phyloP scores from a whole-genome alignment of 1,140 invertebrate genomes.

The Oreohelix idahoensis region DNA sequence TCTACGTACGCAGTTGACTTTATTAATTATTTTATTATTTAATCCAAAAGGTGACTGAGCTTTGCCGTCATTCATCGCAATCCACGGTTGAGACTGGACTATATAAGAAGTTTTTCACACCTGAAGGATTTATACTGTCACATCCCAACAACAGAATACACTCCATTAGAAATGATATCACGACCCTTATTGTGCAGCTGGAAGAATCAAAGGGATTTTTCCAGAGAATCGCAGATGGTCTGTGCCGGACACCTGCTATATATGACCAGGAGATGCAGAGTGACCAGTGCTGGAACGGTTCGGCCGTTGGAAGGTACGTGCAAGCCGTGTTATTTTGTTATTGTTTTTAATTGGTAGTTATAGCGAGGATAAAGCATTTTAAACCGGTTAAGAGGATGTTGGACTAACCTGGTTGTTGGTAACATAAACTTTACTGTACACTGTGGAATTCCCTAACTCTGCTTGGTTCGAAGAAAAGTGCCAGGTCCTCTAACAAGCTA shows the following conservation, averaged over 20 bases:
- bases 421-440: no score
- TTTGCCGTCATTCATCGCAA: neutral
- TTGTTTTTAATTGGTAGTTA: no score
- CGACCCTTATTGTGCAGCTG: neutral
- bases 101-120: neutral
- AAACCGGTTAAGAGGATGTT: no score
- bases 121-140: neutral
- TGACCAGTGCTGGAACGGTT: neutral
- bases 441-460: no score
- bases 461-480: no score
- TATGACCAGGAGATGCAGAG: conserved; percentile 9
- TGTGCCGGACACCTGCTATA: neutral
- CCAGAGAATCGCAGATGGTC: neutral
- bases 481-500: no score
- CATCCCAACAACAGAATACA: neutral
- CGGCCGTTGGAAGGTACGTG: neutral
- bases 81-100: neutral
- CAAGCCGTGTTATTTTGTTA: no score
- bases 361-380: no score
- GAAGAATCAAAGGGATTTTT: neutral
- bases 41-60: neutral
- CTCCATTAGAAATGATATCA: neutral
- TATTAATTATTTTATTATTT: no score
- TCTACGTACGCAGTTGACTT: no score
- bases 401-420: no score